A percentile compares a stretch with the other conserved stretches of the same genome.
Evolutionary conservation across 2,888 invertebrate genomes (phyloP).

Genomic region (Mesorhabditis sp.): DNA sequence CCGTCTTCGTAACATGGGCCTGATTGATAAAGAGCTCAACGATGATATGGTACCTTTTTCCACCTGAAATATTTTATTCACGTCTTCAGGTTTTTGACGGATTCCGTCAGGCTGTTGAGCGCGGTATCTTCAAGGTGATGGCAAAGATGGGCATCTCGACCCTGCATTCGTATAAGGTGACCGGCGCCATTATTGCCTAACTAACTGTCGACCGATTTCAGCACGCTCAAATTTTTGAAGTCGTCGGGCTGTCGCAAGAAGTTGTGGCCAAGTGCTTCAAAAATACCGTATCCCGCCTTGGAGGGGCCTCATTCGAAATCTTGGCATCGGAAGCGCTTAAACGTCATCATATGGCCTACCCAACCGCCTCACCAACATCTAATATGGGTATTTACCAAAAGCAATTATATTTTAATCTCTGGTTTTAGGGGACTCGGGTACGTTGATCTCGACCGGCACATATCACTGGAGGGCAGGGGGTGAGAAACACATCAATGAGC

Average conservation of each 20-base stretch:
- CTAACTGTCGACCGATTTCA: conserved; percentile 33
- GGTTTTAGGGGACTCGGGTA: conserved; percentile 68
- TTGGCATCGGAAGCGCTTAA: conserved; percentile 53
- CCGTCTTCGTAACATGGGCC: conserved; percentile 78
- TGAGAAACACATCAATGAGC: conserved; percentile 96
- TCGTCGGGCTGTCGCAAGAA: conserved; percentile 86
- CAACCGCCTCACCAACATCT: conserved; percentile 31
- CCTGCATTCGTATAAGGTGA: conserved; percentile 85
- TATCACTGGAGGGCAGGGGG: conserved; percentile 88
- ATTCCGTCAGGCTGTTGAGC: conserved; percentile 84
- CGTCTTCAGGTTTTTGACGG: conserved; percentile 63
- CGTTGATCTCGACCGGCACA: conserved; percentile 81
- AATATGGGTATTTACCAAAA: conserved; percentile 27
- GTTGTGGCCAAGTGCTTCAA: conserved; percentile 90
- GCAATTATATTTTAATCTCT: background rate
- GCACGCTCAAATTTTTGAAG: conserved; percentile 98
- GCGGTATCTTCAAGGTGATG: conserved; percentile 89
- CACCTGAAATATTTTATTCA: background rate
- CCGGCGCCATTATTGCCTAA: background rate
- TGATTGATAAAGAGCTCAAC: conserved; percentile 71
- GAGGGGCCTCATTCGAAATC: conserved; percentile 81
- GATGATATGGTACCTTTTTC: conserved; percentile 57
- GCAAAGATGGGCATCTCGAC: conserved; percentile 99
- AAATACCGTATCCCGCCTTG: conserved; percentile 72
- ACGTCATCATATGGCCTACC: conserved; percentile 53